Evolutionary conservation across 2,797 vertebrate species (phyloP), one percentile per base, ranked within the genome.

Genomic region (Lutjanus campechanus): DNA sequence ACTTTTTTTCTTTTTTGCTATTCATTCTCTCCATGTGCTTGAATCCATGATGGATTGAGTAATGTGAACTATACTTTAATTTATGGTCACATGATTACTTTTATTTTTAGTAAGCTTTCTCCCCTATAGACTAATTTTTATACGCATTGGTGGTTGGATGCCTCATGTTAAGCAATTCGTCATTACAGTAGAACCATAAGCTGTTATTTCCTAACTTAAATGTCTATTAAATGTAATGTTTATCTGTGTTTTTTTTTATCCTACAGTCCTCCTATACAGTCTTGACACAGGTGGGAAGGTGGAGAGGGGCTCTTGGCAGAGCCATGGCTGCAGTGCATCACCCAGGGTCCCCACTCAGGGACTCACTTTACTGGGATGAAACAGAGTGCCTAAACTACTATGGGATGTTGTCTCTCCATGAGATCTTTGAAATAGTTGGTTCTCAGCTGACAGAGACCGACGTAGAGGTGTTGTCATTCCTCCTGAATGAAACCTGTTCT

Each of bases 391-490:
- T 97, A 44, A 96, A 95, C 81, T 97, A 97, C 85, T 97, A 98
- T 75, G 96, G 96, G 80, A 96, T 97, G 97, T 88, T 97, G 79
- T 97, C 97, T 29, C 95, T 98, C 76, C 97, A 97, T 73, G 96
- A 96, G 71, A 89, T 98, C 80, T 97, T 97, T 91, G 96, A 97
- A 85, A 88, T 97, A n/a, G 95, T 98, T 60, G 97, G 97, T 73
- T 96, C 96, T 79, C 97, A 98, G 81, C 93, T 98, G 85, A 97
- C 96, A 2, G 95, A 96, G 74, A 92, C 91, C 8, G 97, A 98
- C 59, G 79, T 97, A 29, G 96, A 97, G 15, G 96, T 96, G 55
- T 89, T 98, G 71, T 97, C 97, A 1, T 98, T 97, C 84, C 95
- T 98, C 25, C 86, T 98, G 82, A 95, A 97, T 53, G 97, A 98